Conservation (phyloP, 2,113 vertebrate species). For the Pampusana beccarii region DNA sequence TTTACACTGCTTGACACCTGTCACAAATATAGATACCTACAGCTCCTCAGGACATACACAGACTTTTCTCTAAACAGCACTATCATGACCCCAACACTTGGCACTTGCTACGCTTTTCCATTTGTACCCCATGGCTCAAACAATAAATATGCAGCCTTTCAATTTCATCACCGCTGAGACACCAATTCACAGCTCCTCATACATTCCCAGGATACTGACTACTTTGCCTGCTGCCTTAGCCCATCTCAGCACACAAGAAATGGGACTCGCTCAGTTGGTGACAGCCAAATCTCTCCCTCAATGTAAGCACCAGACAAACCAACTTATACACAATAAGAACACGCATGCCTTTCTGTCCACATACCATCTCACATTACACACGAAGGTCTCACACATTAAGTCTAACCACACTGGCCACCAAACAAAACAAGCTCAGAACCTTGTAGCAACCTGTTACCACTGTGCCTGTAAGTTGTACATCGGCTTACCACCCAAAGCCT, state of each 20-base stretch:
- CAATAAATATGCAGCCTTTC: background rate
- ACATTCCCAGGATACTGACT: background rate
- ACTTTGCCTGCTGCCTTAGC: accelerated
- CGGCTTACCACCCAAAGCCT: background rate
- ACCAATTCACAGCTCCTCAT: background rate
- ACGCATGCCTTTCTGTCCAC: background rate
- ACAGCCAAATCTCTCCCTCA: background rate
- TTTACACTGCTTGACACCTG: background rate
- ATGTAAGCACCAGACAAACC: background rate
- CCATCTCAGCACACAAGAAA: background rate
- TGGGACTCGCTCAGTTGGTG: background rate
- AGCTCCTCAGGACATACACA: accelerated
- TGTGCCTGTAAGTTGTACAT: background rate
- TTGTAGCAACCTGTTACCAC: constrained; percentile 30
- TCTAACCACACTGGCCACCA: background rate
- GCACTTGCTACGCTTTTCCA: background rate
- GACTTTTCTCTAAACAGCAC: background rate
- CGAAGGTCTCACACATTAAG: background rate
- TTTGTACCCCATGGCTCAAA: background rate
- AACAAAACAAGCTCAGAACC: constrained; percentile 40
- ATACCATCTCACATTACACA: constrained; percentile 27
- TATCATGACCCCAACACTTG: accelerated
- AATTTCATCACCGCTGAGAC: background rate
- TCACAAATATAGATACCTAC: background rate
- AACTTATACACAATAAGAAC: background rate